Evolutionary conservation across 2,113 vertebrate species (phyloP).

Genomic region (Syrmaticus mikado): DNA sequence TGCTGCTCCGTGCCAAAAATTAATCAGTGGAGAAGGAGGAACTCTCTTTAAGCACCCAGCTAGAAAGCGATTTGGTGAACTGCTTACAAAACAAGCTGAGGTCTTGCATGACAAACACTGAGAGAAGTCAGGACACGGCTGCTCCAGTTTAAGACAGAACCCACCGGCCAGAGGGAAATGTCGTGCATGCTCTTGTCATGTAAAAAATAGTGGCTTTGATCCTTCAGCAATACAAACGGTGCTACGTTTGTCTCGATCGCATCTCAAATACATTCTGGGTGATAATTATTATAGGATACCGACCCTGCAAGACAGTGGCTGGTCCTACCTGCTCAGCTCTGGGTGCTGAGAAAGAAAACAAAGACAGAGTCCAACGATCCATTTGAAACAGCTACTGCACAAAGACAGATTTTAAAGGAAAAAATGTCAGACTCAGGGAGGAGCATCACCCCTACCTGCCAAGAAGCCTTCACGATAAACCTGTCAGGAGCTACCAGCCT

Average conservation of each 20-base stretch:
- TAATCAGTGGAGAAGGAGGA: slow-evolving; percentile 68
- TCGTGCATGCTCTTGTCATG: accelerated
- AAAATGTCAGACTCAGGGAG: neutral
- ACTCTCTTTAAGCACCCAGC: slow-evolving; percentile 67
- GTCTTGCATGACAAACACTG: neutral
- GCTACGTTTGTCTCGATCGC: neutral
- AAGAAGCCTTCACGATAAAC: slow-evolving; percentile 46
- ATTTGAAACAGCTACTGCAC: neutral
- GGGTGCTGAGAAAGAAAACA: neutral
- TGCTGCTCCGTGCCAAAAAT: slow-evolving; percentile 69
- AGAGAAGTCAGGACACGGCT: neutral
- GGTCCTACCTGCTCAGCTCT: neutral
- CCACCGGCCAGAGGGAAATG: neutral
- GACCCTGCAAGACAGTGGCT: neutral
- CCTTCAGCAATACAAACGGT: neutral
- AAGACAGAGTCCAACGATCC: neutral
- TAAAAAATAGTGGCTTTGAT: neutral
- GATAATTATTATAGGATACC: too few relatives aligned
- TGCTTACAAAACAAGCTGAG: slow-evolving; percentile 32
- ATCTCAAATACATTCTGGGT: neutral
- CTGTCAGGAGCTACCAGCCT: slow-evolving; percentile 41
- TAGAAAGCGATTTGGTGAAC: neutral
- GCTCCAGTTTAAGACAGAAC: neutral
- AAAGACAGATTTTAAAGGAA: neutral
- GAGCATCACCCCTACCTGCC: slow-evolving; percentile 48